A percentile compares a stretch with the other conserved stretches of the same genome.
Evolutionary conservation across 2,113 vertebrate species (phyloP).

Genomic region (Scortum barcoo): DNA sequence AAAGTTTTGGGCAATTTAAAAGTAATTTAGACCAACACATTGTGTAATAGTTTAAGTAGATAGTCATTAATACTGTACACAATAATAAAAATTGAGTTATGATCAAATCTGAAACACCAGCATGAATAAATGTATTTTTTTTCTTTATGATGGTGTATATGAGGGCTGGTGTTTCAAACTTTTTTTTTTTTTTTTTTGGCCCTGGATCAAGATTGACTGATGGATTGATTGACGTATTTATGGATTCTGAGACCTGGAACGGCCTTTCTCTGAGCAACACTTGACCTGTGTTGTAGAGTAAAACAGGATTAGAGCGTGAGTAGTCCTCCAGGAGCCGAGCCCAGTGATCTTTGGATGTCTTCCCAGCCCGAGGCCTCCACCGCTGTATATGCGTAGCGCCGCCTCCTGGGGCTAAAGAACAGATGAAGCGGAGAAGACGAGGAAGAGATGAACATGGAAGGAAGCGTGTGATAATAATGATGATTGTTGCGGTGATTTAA

Average conservation of each 20-base stretch:
- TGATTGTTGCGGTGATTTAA: slow-evolving; percentile 15
- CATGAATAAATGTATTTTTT: too few species aligned
- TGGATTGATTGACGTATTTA: neutral
- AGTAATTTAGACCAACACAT: too few species aligned
- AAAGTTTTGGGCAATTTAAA: too few species aligned
- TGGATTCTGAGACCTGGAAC: neutral
- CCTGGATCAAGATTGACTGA: neutral
- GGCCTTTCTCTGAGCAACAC: slow-evolving; percentile 15
- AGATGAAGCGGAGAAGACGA: neutral
- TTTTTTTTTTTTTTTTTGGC: neutral
- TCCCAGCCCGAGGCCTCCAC: neutral
- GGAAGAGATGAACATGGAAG: slow-evolving; percentile 8
- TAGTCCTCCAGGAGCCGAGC: slow-evolving; percentile 15
- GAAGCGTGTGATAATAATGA: slow-evolving; percentile 11
- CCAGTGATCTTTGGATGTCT: neutral
- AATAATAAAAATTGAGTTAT: too few species aligned
- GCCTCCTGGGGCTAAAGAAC: slow-evolving; percentile 8
- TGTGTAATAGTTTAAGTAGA: too few species aligned
- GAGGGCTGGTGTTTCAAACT: neutral
- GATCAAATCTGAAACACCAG: too few species aligned
- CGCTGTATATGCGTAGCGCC: neutral
- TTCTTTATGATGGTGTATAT: neutral
- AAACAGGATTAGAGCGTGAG: slow-evolving; percentile 16
- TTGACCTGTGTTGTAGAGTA: slow-evolving; percentile 29
- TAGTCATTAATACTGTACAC: too few species aligned